Conservation (phyloP, 2,797 vertebrate genomes). For the Gallinago solitaria region DNA sequence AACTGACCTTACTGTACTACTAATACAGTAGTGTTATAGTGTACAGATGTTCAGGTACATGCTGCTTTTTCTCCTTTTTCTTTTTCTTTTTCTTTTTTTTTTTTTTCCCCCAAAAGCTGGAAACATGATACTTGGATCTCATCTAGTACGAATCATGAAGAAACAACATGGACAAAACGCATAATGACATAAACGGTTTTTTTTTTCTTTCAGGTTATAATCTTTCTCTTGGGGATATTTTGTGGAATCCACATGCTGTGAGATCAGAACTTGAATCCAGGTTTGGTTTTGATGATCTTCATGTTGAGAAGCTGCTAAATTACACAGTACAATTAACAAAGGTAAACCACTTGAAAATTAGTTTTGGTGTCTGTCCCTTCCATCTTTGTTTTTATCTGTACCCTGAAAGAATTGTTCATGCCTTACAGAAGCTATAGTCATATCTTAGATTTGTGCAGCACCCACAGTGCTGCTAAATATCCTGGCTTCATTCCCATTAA, state of each 20-base stretch:
- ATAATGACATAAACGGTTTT: not conserved
- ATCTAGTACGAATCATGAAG: not conserved
- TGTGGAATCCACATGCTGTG: constrained; percentile 50
- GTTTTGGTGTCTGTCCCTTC: not conserved
- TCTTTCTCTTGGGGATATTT: constrained; percentile 27
- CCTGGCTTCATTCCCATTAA: not conserved
- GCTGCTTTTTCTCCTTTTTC: not conserved
- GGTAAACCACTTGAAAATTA: constrained; percentile 25
- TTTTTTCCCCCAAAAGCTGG: not conserved
- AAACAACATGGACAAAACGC: not conserved
- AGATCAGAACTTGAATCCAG: constrained; percentile 50
- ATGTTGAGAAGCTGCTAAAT: constrained; percentile 39
- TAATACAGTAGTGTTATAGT: too few relatives aligned
- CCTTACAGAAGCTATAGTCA: not conserved
- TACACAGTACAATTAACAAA: constrained; percentile 37
- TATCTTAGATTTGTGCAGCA: not conserved
- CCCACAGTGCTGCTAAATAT: not conserved
- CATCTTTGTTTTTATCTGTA: not conserved
- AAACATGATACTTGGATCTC: not conserved
- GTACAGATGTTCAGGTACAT: rapidly evolving
- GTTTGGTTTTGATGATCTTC: constrained; percentile 51
- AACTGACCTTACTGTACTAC: not conserved
- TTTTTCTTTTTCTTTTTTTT: not conserved
- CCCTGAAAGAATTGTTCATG: not conserved
- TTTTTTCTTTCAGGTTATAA: constrained; percentile 51